Evolutionary conservation across 2,888 invertebrate genomes (phyloP).

Genomic region (Chesias legatella): DNA sequence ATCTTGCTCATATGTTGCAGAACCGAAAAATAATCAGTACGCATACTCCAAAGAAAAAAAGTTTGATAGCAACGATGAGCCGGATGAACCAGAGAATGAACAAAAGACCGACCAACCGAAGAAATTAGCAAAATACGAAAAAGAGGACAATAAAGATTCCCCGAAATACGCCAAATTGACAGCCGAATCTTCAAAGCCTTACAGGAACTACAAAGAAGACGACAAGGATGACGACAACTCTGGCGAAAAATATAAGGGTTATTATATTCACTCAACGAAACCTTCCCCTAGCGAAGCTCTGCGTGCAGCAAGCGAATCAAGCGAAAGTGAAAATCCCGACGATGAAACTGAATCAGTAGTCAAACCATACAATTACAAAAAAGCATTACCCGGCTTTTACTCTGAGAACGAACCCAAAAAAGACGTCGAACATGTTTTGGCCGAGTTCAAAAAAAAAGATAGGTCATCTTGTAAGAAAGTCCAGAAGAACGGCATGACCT

Average conservation of each 20-base stretch:
- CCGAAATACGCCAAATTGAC: conserved; percentile 48
- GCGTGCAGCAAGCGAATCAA: conserved; percentile 39
- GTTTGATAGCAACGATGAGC: conserved; percentile 81
- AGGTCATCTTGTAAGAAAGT: conserved; percentile 86
- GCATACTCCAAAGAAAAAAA: conserved; percentile 84
- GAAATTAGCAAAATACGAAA: conserved; percentile 52
- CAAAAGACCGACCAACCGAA: conserved; percentile 59
- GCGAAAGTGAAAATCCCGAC: conserved; percentile 53
- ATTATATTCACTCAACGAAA: conserved; percentile 60
- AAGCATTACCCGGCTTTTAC: conserved; percentile 71
- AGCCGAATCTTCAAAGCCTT: conserved; percentile 44
- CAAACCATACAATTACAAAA: conserved; percentile 70
- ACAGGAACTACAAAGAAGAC: conserved; percentile 45
- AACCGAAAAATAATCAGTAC: conserved; percentile 86
- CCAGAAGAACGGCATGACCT: conserved; percentile 87
- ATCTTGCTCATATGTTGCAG: conserved; percentile 88
- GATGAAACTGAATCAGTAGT: conserved; percentile 51
- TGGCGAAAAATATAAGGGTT: conserved; percentile 63
- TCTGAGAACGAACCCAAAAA: conserved; percentile 80
- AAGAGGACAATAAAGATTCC: conserved; percentile 46
- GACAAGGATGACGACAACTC: conserved; percentile 45
- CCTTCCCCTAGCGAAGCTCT: conserved; percentile 64
- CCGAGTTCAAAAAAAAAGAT: conserved; percentile 87
- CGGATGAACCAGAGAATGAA: conserved; percentile 67
- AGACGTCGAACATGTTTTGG: conserved; percentile 85